phyloP scores from a whole-genome alignment of 2,797 vertebrate genomes.

The Sebastes paucispinis region DNA sequence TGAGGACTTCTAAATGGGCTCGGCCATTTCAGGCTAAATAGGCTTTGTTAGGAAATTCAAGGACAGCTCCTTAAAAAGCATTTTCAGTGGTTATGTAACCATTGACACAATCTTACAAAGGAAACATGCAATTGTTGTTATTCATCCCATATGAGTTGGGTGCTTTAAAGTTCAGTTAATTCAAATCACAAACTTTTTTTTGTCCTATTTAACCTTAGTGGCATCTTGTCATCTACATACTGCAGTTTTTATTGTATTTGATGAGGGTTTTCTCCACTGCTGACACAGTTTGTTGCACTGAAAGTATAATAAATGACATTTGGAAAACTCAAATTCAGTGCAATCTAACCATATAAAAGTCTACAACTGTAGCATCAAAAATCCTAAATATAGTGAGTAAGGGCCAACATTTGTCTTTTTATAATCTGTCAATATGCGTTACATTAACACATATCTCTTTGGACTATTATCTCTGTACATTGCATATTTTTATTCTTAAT shows the following conservation, averaged over 20 bases:
- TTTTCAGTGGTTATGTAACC: constrained; percentile 21
- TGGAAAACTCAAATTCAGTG: background rate
- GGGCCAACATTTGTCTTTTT: background rate
- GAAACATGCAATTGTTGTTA: constrained; percentile 4
- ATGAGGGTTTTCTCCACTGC: background rate
- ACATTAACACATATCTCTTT: too few species aligned
- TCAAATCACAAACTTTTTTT: constrained; percentile 7
- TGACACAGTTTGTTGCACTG: background rate
- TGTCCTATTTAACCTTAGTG: background rate
- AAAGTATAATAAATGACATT: background rate
- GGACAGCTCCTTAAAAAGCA: background rate
- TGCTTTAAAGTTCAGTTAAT: constrained; percentile 13
- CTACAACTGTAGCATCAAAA: background rate
- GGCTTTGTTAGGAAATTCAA: constrained; percentile 22
- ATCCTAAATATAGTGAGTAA: background rate
- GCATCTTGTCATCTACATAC: background rate
- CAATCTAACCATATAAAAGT: background rate
- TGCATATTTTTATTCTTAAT: too few species aligned
- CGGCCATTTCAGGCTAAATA: constrained; percentile 19
- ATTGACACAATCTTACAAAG: background rate
- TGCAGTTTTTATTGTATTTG: background rate
- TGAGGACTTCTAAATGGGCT: constrained; percentile 1
- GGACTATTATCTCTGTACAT: too few species aligned
- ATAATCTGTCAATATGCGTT: too few species aligned
- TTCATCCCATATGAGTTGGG: background rate